A percentile compares a stretch with the other conserved stretches of the same genome.
These are phyloP conservation scores for Sebastes kiyomatsui DNA, from an alignment of 2,797 vertebrate genomes.

Conservation along the genomic window DNA sequence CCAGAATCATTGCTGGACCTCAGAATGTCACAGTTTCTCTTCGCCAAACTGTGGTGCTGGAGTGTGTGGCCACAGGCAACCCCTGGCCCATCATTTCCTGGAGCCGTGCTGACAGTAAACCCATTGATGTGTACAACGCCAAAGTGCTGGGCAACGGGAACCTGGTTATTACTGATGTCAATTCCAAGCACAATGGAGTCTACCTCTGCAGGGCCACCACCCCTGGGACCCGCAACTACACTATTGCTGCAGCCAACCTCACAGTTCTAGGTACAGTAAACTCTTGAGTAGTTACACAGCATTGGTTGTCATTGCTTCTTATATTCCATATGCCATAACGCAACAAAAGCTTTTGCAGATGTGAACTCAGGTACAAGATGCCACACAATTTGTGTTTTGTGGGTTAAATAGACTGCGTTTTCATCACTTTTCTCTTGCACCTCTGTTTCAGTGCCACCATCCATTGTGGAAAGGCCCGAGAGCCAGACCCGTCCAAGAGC, in stretches of 20 bases:
- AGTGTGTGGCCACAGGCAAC: conserved; percentile 94
- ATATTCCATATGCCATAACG: background rate
- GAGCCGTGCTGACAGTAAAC: conserved; percentile 93
- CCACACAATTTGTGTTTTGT: background rate
- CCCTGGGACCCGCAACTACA: conserved; percentile 95
- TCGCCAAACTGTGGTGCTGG: conserved; percentile 91
- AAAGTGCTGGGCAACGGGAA: conserved; percentile 95
- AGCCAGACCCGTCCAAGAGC: conserved; percentile 96
- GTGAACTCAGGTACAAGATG: background rate
- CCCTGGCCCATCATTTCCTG: conserved; percentile 96
- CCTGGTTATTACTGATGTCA: conserved; percentile 90
- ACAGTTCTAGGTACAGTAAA: conserved; percentile 88
- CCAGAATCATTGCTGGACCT: conserved; percentile 91
- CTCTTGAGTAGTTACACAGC: background rate
- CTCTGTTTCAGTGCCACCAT: conserved; percentile 87
- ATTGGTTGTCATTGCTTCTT: background rate
- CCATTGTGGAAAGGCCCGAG: conserved; percentile 93
- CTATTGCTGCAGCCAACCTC: conserved; percentile 89
- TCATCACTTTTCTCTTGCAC: background rate
- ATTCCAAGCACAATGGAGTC: conserved; percentile 87
- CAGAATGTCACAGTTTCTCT: conserved; percentile 89
- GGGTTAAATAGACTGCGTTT: background rate
- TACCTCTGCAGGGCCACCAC: conserved; percentile 94
- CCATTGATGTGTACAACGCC: conserved; percentile 96
- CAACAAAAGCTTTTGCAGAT: background rate